phyloP scores from a whole-genome alignment of 2,888 invertebrate species.

The Dryocosmus kuriphilus region DNA sequence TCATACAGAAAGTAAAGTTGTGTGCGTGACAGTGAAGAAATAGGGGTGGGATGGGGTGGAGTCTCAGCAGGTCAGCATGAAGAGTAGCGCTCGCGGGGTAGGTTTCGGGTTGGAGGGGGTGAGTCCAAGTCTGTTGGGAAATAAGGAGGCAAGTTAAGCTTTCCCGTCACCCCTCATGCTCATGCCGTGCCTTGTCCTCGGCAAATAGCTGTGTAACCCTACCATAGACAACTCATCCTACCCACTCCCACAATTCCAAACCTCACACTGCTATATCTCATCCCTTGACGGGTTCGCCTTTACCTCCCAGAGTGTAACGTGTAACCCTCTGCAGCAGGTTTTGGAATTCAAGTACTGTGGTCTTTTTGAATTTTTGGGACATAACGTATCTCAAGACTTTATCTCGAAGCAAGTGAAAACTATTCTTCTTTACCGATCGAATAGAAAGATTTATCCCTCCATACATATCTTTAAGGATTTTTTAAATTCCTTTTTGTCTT shows the following conservation, averaged over 20 bases:
- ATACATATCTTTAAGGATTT: too few relatives aligned
- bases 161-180: conserved; percentile 56
- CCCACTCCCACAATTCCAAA: conserved; percentile 39
- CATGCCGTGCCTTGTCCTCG: conserved; percentile 64
- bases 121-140: conserved; percentile 74
- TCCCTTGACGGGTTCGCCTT: conserved; percentile 60
- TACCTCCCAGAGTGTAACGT: conserved; percentile 54
- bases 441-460: not conserved
- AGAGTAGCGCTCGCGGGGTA: conserved; percentile 61
- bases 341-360: not conserved
- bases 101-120: conserved; percentile 55
- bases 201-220: conserved; percentile 73
- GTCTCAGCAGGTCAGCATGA: conserved; percentile 57
- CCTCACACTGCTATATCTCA: conserved; percentile 54
- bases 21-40: conserved; percentile 55
- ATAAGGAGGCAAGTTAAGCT: conserved; percentile 76
- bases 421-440: not conserved
- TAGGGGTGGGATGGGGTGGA: conserved; percentile 42
- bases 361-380: not conserved
- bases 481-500: too few relatives aligned
- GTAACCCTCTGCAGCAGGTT: conserved; percentile 53
- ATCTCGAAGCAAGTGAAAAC: not conserved
- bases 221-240: conserved; percentile 61
- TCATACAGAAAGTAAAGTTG: conserved; percentile 63
- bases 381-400: not conserved